These are phyloP conservation scores for Perca schrenkii DNA, from an alignment of 2,113 vertebrate genomes.

Conservation along the genomic window DNA sequence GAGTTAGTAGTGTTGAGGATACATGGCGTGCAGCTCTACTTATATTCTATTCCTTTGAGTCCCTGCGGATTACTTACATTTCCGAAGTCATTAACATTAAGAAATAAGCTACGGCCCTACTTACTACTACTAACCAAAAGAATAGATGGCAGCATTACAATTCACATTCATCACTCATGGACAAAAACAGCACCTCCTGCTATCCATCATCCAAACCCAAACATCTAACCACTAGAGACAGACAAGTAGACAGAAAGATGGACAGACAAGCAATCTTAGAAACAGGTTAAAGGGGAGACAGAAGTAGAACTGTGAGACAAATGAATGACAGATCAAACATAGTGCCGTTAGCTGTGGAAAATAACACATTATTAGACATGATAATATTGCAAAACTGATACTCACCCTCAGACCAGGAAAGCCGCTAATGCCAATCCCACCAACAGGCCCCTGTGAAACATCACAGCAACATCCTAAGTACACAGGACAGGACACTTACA, in stretches of 20 bases:
- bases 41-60: constrained; percentile 12
- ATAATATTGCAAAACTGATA: constrained; percentile 49
- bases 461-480: constrained; percentile 65
- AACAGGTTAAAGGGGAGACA: neutral
- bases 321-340: neutral
- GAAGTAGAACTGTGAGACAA: constrained; percentile 10
- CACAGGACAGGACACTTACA: constrained; percentile 47
- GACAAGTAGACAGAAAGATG: constrained; percentile 3
- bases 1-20: neutral
- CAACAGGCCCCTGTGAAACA: constrained; percentile 90
- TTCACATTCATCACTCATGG: neutral
- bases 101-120: neutral
- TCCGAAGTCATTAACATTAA: constrained; percentile 10
- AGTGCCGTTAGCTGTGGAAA: neutral
- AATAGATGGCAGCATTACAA: neutral
- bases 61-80: neutral
- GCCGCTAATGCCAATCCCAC: constrained; percentile 90
- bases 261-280: neutral
- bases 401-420: constrained; percentile 97
- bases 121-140: neutral
- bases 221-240: constrained; percentile 3
- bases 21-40: neutral
- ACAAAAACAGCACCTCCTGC: constrained; percentile 10
- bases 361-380: neutral
- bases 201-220: constrained; percentile 15